Base-by-base conservation (phyloP, 1,140 invertebrate genomes). In the Philaenus spumarius region DNA sequence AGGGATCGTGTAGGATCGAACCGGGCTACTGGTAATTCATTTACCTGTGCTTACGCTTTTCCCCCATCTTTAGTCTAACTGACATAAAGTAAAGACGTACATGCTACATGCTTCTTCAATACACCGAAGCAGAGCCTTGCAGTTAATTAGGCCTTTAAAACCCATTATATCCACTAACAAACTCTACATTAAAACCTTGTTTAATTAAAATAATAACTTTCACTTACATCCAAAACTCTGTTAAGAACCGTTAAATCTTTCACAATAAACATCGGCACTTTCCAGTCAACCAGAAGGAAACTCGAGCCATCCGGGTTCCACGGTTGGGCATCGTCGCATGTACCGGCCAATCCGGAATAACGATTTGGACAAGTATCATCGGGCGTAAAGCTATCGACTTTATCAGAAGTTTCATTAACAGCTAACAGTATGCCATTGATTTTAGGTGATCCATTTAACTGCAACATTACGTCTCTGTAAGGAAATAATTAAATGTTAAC, bases 291-390 rank as follows among this genome's bases (percentile, higher is more conserved):
- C 66, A 83, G 80, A 56, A 94, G 69, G 4, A 95, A 70, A 1
- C 81, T 80, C 7, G 82, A 85, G 6, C 91, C 92, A 62, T 72
- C 67, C 24, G 80, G 79, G 77, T 96, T 96, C 93, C 93, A 96
- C 3, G 77, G 76, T 54, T 71, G 68, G 1, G 66, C 65, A 60
- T 73, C 51, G 61, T 74, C 64, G 62, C 80, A 81, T 47, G 69
- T 65, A 50, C 19, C 43, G 17, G 9, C 15, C 11, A 51, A 20
- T n/a, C 46, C 47, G 1, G 56, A 58, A 26, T 50, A 58, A 7
- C 56, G 70, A 77, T 95, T 95, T 0, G 93, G 93, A 75, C 93
- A 96, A 15, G 75, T 78, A 17, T 83, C 79, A 61, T 95, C 93
- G 42, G 87, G 83, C n/a, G 87, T 84, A 70, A 83, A 85, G 58